phyloP scores from a whole-genome alignment of 2,888 invertebrate species.

The Agonopterix heracliana region DNA sequence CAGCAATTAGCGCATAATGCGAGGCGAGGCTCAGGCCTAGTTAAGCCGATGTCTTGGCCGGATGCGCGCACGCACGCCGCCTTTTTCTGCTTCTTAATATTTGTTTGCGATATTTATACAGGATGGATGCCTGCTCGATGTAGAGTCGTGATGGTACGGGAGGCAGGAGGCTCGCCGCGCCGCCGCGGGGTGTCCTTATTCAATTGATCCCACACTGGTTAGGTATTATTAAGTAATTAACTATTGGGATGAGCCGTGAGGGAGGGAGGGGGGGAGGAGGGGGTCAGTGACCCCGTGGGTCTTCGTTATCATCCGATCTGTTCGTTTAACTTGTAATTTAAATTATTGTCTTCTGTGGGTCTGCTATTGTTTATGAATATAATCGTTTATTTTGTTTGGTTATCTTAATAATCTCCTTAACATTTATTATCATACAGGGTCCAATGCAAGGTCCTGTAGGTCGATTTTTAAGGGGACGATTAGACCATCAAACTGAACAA shows the following conservation, averaged over 20 bases:
- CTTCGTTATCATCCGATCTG: no score
- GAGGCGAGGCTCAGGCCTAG: slow-evolving; percentile 2
- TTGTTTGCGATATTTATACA: slow-evolving; percentile 17
- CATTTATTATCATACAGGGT: no score
- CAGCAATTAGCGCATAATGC: background rate
- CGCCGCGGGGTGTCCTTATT: slow-evolving; percentile 9
- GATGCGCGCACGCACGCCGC: slow-evolving; percentile 24
- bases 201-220: slow-evolving; percentile 23
- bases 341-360: no score
- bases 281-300: background rate
- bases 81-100: slow-evolving; percentile 16
- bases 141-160: background rate
- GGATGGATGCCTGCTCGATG: background rate
- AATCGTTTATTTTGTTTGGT: no score
- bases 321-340: no score
- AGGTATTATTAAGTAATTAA: slow-evolving; percentile 31
- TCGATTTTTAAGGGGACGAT: no score
- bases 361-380: no score
- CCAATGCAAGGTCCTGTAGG: no score
- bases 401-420: no score
- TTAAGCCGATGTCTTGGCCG: slow-evolving; percentile 16
- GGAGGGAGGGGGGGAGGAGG: no score
- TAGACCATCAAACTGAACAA: no score
- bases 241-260: slow-evolving; percentile 3
- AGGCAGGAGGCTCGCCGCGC: background rate